Evolutionary conservation across 1,140 invertebrate genomes (phyloP).

Genomic region (Drosophila sucinea): DNA sequence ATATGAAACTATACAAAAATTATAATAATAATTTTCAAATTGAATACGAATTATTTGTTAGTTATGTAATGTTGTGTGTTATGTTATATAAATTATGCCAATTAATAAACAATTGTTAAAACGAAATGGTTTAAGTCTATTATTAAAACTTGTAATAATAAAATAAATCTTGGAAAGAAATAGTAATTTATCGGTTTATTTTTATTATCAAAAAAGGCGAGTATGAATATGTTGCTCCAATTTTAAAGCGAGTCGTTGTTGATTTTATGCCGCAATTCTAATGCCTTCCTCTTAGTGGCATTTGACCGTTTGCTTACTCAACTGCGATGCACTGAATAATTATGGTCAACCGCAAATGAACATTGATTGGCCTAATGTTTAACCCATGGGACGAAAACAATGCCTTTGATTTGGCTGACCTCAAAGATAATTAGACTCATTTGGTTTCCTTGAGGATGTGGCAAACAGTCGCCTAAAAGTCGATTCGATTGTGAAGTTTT

Average conservation of each 20-base stretch:
- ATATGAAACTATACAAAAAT: conserved; percentile 35
- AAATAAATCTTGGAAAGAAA: no score
- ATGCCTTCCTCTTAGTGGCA: no score
- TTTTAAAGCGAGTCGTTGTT: no score
- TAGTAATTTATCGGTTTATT: no score
- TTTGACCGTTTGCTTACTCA: background rate
- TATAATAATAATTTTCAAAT: conserved; percentile 28
- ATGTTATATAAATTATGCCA: conserved; percentile 69
- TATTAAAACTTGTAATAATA: no score
- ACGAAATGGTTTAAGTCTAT: background rate
- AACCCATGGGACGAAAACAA: background rate
- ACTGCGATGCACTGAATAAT: background rate
- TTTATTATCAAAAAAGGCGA: no score
- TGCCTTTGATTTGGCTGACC: background rate
- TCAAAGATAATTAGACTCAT: background rate
- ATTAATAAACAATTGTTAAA: conserved; percentile 50
- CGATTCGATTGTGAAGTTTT: no score
- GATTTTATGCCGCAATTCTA: no score
- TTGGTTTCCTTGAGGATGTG: no score
- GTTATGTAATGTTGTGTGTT: conserved; percentile 63
- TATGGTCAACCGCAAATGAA: background rate
- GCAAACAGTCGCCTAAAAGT: no score
- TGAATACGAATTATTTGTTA: conserved; percentile 38
- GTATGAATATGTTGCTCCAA: no score
- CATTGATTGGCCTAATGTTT: background rate